These are phyloP conservation scores for Drepana arcuata DNA, from an alignment of 1,140 invertebrate genomes.

Conservation along the genomic window DNA sequence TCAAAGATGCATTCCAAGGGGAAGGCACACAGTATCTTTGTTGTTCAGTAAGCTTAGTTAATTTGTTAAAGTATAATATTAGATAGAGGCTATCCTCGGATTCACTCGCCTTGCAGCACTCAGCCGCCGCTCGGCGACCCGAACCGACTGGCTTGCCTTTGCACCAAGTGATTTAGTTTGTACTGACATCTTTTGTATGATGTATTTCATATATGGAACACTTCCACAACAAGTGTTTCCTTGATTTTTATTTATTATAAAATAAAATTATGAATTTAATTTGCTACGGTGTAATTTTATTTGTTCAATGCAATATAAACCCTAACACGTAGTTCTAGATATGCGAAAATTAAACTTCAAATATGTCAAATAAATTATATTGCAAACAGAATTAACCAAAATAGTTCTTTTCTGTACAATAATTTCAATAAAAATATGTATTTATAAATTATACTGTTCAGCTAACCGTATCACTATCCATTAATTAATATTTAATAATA, in stretches of 20 bases:
- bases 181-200: slow-evolving; percentile 71
- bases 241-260: slow-evolving; percentile 71
- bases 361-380: too few species aligned
- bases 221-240: slow-evolving; percentile 66
- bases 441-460: too few species aligned
- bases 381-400: too few species aligned
- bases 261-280: slow-evolving; percentile 72
- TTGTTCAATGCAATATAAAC: too few species aligned
- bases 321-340: too few species aligned
- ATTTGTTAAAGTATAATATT: slow-evolving; percentile 44
- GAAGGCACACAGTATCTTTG: slow-evolving; percentile 50
- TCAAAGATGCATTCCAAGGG: slow-evolving; percentile 55
- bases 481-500: too few species aligned
- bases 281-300: slow-evolving; percentile 61
- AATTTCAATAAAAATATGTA: too few species aligned
- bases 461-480: too few species aligned
- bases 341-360: too few species aligned
- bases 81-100: slow-evolving; percentile 59
- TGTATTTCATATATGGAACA: slow-evolving; percentile 69
- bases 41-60: slow-evolving; percentile 45
- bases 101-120: slow-evolving; percentile 49
- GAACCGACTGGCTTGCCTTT: slow-evolving; percentile 68
- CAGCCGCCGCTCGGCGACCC: slow-evolving; percentile 19
- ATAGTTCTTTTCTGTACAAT: too few species aligned
- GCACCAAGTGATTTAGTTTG: slow-evolving; percentile 72